phyloP scores from a whole-genome alignment of 2,888 invertebrate genomes.

The Apocheima hispidaria region DNA sequence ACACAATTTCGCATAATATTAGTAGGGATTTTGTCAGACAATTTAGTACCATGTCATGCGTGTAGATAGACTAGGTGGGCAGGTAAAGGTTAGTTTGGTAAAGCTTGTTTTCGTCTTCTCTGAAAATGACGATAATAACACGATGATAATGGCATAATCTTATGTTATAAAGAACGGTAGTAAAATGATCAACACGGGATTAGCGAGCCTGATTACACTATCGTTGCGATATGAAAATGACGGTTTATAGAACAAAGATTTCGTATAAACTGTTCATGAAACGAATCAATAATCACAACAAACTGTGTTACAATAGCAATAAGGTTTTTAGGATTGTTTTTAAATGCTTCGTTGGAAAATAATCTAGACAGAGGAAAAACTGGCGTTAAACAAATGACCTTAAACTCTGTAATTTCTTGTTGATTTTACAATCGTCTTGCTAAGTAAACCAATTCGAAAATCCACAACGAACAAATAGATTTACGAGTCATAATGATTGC shows the following conservation, averaged over 20 bases:
- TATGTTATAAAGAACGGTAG: not conserved
- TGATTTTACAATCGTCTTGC: not conserved
- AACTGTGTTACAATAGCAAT: not conserved
- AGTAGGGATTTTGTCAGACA: no score
- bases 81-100: no score
- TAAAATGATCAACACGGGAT: slow-evolving; percentile 7
- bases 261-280: not conserved
- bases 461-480: not conserved
- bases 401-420: not conserved
- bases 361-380: slow-evolving; percentile 4
- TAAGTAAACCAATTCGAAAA: not conserved
- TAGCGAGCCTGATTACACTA: not conserved
- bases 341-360: not conserved
- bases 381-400: not conserved
- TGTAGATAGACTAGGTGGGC: no score
- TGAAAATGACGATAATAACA: not conserved
- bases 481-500: not conserved
- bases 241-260: not conserved
- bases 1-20: no score
- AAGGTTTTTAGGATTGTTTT: not conserved
- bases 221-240: not conserved
- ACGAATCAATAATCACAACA: not conserved
- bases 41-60: no score
- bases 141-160: not conserved
- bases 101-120: not conserved